phyloP scores from a whole-genome alignment of 2,797 vertebrate genomes.

The Odontamblyopus lacepedii region DNA sequence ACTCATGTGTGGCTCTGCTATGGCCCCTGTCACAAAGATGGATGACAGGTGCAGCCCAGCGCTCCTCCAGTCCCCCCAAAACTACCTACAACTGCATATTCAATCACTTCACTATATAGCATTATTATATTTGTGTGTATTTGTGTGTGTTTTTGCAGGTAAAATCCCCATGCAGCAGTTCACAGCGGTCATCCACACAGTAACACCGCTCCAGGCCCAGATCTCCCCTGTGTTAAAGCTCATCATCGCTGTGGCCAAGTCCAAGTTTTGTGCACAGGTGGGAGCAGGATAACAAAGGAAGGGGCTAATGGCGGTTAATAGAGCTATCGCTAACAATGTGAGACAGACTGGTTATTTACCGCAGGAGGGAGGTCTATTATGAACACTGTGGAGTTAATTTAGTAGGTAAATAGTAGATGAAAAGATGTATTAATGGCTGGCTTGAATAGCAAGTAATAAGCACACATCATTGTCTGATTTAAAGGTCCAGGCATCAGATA shows the following conservation, averaged over 20 bases:
- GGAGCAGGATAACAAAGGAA: constrained; percentile 12
- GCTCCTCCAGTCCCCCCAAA: constrained; percentile 35
- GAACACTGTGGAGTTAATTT: neutral
- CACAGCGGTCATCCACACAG: constrained; percentile 78
- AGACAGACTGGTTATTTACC: neutral
- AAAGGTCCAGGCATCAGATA: too few relatives aligned
- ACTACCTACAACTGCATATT: neutral
- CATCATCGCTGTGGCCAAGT: constrained; percentile 82
- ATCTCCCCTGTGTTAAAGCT: constrained; percentile 80
- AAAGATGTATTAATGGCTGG: too few relatives aligned
- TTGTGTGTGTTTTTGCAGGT: constrained; percentile 60
- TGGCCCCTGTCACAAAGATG: constrained; percentile 53
- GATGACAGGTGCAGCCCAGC: constrained; percentile 39
- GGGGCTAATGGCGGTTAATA: neutral
- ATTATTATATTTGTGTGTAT: constrained; percentile 22
- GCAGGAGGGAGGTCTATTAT: neutral
- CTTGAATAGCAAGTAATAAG: too few relatives aligned
- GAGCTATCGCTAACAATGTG: neutral
- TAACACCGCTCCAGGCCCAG: constrained; percentile 78
- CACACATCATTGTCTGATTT: too few relatives aligned
- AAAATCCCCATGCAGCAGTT: constrained; percentile 78
- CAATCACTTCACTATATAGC: constrained; percentile 14
- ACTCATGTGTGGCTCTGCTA: constrained; percentile 31
- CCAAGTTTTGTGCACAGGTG: constrained; percentile 84
- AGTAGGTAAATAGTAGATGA: neutral